Evolutionary conservation across 2,113 vertebrate species (phyloP).

Genomic region (Falcunculus frontatus): DNA sequence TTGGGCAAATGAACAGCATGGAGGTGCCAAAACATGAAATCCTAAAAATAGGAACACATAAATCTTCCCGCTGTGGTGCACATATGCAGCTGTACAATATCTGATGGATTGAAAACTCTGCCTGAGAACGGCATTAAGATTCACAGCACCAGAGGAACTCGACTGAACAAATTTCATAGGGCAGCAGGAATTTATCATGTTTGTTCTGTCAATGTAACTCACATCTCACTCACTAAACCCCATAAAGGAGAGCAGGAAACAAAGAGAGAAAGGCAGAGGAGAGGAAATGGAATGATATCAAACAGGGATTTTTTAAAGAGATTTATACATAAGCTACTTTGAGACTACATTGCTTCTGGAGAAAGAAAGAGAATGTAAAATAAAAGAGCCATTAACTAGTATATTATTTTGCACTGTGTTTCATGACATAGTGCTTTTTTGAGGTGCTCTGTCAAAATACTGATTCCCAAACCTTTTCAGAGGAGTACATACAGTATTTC

Average conservation of each 20-base stretch:
- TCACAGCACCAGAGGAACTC: slow-evolving; percentile 37
- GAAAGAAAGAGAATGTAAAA: slow-evolving; percentile 12
- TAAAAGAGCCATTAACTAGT: slow-evolving; percentile 17
- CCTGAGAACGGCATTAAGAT: slow-evolving; percentile 58
- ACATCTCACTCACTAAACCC: slow-evolving; percentile 23
- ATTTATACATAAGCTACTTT: slow-evolving; percentile 4
- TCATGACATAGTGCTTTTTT: slow-evolving; percentile 2
- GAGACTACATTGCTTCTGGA: neutral
- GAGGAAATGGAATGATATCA: neutral
- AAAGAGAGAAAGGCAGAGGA: neutral
- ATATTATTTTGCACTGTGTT: neutral
- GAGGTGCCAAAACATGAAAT: slow-evolving; percentile 56
- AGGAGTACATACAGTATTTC: neutral
- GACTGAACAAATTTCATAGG: slow-evolving; percentile 46
- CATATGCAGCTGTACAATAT: slow-evolving; percentile 34
- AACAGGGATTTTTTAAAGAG: neutral
- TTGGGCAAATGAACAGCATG: slow-evolving; percentile 63
- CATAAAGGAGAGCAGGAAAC: neutral
- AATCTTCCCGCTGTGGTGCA: slow-evolving; percentile 59
- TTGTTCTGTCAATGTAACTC: slow-evolving; percentile 54
- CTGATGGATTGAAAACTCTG: slow-evolving; percentile 57
- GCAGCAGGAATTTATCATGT: slow-evolving; percentile 61
- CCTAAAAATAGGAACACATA: slow-evolving; percentile 72
- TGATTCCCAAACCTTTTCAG: neutral
- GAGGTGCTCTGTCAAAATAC: slow-evolving; percentile 14